Evolutionary conservation across 1,140 invertebrate genomes (phyloP).

Genomic region (Olivierus martensii): DNA sequence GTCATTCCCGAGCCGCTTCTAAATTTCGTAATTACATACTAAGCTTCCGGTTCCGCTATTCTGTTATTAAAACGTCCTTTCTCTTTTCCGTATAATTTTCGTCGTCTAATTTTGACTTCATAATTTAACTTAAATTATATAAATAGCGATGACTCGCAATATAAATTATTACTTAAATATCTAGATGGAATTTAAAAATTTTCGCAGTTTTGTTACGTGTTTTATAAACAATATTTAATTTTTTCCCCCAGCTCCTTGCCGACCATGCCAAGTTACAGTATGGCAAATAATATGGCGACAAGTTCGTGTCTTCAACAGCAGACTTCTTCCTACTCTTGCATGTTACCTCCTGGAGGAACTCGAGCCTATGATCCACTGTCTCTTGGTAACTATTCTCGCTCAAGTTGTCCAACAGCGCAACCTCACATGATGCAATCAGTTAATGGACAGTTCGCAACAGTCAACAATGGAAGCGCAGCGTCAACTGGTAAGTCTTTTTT

Average conservation of each 20-base stretch:
- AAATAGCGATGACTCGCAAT: too few relatives aligned
- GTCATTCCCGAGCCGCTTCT: too few relatives aligned
- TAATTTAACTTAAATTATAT: too few relatives aligned
- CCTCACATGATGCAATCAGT: slow-evolving; percentile 26
- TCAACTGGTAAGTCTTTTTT: slow-evolving; percentile 27
- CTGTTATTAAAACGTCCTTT: too few relatives aligned
- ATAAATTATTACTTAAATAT: too few relatives aligned
- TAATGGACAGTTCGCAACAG: slow-evolving; percentile 17
- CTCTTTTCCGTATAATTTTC: too few relatives aligned
- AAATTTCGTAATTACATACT: too few relatives aligned
- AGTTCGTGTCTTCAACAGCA: slow-evolving; percentile 34
- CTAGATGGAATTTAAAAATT: too few relatives aligned
- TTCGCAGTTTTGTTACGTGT: too few relatives aligned
- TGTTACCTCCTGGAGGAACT: slow-evolving; percentile 28
- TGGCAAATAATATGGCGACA: slow-evolving; percentile 30
- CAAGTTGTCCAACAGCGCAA: slow-evolving; percentile 28
- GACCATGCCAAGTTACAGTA: slow-evolving; percentile 28
- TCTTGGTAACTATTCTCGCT: slow-evolving; percentile 32
- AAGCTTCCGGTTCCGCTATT: too few relatives aligned
- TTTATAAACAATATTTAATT: neutral
- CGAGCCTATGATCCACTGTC: slow-evolving; percentile 33
- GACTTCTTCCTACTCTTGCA: slow-evolving; percentile 32
- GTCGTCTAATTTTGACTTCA: too few relatives aligned
- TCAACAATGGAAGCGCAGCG: slow-evolving; percentile 24
- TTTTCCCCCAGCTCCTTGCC: slow-evolving; percentile 6